A percentile compares a stretch with the other conserved stretches of the same genome.
phyloP scores from a whole-genome alignment of 2,113 vertebrate genomes.

The Tor tambroides region DNA sequence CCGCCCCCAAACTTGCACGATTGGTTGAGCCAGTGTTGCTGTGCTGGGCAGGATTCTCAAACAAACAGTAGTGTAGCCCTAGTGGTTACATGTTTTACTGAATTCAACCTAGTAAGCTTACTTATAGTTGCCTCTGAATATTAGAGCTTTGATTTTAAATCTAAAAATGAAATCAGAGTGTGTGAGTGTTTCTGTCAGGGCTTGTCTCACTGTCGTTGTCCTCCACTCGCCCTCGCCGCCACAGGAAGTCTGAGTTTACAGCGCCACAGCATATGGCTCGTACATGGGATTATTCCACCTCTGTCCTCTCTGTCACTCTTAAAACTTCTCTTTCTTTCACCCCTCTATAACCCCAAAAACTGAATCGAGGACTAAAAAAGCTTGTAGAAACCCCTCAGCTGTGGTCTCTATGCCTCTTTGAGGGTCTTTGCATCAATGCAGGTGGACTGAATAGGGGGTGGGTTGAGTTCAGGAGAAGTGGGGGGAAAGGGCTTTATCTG shows the following conservation, averaged over 20 bases:
- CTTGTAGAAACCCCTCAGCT: not conserved
- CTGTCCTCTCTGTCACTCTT: not conserved
- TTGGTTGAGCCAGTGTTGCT: constrained; percentile 5
- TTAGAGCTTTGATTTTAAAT: not conserved
- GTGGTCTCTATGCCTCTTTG: constrained; percentile 14
- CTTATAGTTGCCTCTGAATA: not conserved
- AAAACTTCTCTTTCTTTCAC: constrained; percentile 12
- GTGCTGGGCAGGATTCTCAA: not conserved
- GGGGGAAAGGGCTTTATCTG: constrained; percentile 12
- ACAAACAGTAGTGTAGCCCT: not conserved
- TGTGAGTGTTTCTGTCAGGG: not conserved
- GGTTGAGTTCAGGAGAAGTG: not conserved
- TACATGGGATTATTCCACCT: constrained; percentile 23
- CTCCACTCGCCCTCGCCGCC: constrained; percentile 31
- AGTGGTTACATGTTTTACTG: not conserved
- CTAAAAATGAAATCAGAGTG: not conserved
- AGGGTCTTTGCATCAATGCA: constrained; percentile 25
- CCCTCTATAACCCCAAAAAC: not conserved
- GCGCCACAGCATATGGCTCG: constrained; percentile 34
- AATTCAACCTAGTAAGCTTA: not conserved
- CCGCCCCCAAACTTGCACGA: not conserved
- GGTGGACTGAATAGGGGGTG: constrained; percentile 1
- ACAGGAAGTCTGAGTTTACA: constrained; percentile 38
- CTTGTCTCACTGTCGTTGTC: not conserved
- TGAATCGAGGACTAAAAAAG: not conserved